Conservation (phyloP, 2,113 vertebrate genomes). For the Cyphomyrus discorhynchus region DNA sequence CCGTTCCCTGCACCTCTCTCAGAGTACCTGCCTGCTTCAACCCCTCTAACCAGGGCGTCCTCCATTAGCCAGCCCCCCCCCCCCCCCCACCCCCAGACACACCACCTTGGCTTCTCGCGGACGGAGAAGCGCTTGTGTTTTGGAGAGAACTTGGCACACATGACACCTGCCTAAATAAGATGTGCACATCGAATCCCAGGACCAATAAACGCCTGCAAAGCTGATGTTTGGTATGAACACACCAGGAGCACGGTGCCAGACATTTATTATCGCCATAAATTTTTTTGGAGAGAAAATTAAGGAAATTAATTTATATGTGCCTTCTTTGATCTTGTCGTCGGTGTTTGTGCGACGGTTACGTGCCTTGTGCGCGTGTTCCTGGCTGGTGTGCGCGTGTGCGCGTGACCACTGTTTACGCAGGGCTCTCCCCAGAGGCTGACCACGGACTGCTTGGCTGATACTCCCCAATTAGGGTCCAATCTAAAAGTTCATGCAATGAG, state of each 20-base stretch:
- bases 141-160: too few species aligned
- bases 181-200: background rate
- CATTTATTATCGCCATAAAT: background rate
- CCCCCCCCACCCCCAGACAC: background rate
- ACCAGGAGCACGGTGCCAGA: background rate
- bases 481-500: constrained; percentile 57
- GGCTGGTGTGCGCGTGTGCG: background rate
- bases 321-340: too few species aligned
- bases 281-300: background rate
- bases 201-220: background rate
- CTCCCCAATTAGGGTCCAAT: constrained; percentile 60
- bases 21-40: constrained; percentile 48
- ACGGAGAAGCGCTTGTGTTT: background rate
- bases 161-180: background rate
- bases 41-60: background rate
- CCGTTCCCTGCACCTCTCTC: constrained; percentile 35
- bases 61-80: too few species aligned
- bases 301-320: background rate
- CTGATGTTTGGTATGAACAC: background rate
- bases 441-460: constrained; percentile 60
- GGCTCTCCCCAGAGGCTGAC: constrained; percentile 59
- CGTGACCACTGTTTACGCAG: constrained; percentile 54
- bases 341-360: background rate
- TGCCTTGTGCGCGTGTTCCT: background rate
- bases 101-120: too few species aligned